A percentile compares a stretch with the other conserved stretches of the same genome.
phyloP scores from a whole-genome alignment of 2,888 invertebrate genomes.

The Drosophila austrosaltans region DNA sequence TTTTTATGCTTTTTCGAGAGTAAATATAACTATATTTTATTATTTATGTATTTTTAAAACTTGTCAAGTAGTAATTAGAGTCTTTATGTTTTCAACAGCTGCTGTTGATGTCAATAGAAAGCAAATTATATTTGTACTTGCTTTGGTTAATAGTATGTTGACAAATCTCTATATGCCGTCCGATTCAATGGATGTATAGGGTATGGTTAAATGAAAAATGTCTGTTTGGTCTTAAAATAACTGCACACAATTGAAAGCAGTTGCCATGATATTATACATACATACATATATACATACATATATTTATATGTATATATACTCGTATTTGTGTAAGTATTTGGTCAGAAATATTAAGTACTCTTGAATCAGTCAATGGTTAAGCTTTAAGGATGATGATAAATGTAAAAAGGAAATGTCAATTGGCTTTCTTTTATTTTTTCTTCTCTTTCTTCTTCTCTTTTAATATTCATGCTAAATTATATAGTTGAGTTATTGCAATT shows the following conservation, averaged over 20 bases:
- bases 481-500: slow-evolving; percentile 3
- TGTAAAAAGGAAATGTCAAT: neutral
- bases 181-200: neutral
- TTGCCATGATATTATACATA: neutral
- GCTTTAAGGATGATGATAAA: neutral
- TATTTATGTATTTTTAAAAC: too few species aligned
- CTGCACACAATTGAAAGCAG: neutral
- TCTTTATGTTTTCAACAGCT: too few species aligned
- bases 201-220: neutral
- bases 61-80: too few species aligned
- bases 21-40: too few species aligned
- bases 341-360: neutral
- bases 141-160: too few species aligned
- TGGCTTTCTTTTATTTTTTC: neutral
- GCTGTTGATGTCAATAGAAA: too few species aligned
- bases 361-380: slow-evolving; percentile 1
- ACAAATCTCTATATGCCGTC: too few species aligned
- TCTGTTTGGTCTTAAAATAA: slow-evolving; percentile 1
- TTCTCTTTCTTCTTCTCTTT: neutral
- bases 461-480: neutral
- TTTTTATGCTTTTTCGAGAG: too few species aligned
- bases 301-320: neutral
- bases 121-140: too few species aligned
- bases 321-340: neutral
- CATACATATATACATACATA: neutral